Base-by-base conservation (phyloP, 2,113 vertebrate species). In the Natator depressus region DNA sequence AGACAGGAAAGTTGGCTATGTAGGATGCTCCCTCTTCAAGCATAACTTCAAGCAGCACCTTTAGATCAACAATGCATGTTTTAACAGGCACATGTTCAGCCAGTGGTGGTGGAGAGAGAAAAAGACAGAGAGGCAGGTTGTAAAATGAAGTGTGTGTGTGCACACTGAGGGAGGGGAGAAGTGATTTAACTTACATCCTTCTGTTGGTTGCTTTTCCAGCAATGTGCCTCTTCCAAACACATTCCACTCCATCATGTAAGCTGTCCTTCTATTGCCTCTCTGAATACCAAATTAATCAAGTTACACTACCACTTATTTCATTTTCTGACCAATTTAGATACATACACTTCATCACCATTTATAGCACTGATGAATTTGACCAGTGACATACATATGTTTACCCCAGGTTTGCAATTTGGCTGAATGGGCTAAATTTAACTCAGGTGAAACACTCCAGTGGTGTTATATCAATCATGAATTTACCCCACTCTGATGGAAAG, bases 101-200 rank as follows among this genome's bases (percentile, higher is more conserved):
- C 47, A 54, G 0, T 1, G 24, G 19, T 0, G 0, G 1, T 46
- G 22, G 8, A 8, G 62, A 80, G 54, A 91, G 85, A 1, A 7
- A n/a, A 57, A 82, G 35, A 53, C 24, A 76, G 31, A 19, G n/a
- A 85, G 78, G 38, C 27, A 25, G 47, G 72, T 55, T 53, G 72
- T 47, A 62, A 79, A 80, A 80, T 22, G 20, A 31, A 51, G 31
- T 35, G 31, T 6, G 76, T 31, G 19, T 19, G 2, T 0, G 0
- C 5, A 1, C 16, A 51, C 4, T 35, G 4, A 35, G 27, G 38
- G 47, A 42, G 72, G 10, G 31, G 3, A 11, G 0, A 31, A 31
- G 2, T 62, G 25, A n/a, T 10, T 75, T 20, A 17, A n/a, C 1
- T 7, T 17, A 13, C 4, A 10, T 9, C 24, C 51, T 80, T 47